Evolutionary conservation across 2,888 invertebrate genomes (phyloP), one percentile per base, ranked within the genome.

Genomic region (Conops quadrifasciatus): DNA sequence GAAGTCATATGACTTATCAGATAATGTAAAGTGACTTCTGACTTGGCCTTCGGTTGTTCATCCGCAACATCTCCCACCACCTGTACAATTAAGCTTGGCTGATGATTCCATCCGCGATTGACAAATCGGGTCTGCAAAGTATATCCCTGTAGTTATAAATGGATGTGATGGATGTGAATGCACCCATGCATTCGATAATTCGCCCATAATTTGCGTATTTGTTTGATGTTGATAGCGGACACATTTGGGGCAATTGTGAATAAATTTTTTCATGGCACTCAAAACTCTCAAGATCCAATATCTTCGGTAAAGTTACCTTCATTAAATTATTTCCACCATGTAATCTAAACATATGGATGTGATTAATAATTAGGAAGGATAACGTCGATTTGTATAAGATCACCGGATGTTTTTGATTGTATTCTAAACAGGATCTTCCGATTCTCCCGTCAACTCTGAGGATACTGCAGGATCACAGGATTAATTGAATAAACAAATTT

Each of bases 271-370:
- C 49, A 49, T 53, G 16, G 45, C 49, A 28, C 49, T n/a, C 49
- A 26, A 26, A 4, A 21, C 53, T 67, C 58, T 47, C 45, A 45
- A n/a, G 36, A 67, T 58, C 43, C 43, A 67, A 56, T 66, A 66
- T 30, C 26, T 66, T 66, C 47, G 19, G n/a, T 26, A 43, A 43
- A 13, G 45, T 64, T 36, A 45, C 51, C 3, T 36, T 66, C 30
- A 66, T 66, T 51, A 49, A 51, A 30, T 56, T 19, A 66, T 53
- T 66, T 47, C 30, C 30, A 28, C 64, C 64, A 36, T 64, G 64
- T 64, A 64, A 64, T 64, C 49, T 64, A 49, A 49, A 21, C 47
- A 26, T 47, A 64, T 64, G 64, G 28, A 26, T 64, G 64, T 64
- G 49, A 49, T 49, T 49, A 64, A 64, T 45, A 49, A 47, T 64